Percentiles rank a stretch among this genome's conserved stretches.
Conservation (phyloP, 2,113 vertebrate genomes). For the Atractosteus spatula region DNA sequence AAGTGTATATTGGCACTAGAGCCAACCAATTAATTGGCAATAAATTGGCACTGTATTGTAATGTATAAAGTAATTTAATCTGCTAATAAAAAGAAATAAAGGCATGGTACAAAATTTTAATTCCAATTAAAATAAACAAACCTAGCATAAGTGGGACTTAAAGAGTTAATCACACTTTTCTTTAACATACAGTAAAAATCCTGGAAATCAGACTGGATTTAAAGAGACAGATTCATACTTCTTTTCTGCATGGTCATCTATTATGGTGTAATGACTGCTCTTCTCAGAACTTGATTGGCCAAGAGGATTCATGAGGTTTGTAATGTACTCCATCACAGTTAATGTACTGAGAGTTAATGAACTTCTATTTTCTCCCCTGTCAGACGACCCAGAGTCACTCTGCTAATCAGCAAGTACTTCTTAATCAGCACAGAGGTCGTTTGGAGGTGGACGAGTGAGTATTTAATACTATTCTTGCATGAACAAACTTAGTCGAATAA, state of each 20-base stretch:
- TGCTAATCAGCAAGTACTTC: conserved; percentile 39
- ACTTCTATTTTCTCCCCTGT: conserved; percentile 20
- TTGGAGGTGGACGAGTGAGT: conserved; percentile 35
- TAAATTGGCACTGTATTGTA: too few relatives aligned
- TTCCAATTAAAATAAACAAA: too few relatives aligned
- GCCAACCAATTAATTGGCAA: too few relatives aligned
- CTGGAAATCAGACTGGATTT: background rate
- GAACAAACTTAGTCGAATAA: background rate
- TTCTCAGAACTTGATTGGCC: conserved; percentile 22
- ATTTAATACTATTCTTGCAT: background rate
- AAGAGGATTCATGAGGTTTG: conserved; percentile 23
- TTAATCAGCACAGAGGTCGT: conserved; percentile 41
- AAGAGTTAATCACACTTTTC: too few relatives aligned
- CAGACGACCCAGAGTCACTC: conserved; percentile 28
- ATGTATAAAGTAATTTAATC: too few relatives aligned
- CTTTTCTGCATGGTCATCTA: conserved; percentile 18
- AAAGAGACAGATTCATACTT: conserved; percentile 9
- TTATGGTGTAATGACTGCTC: conserved; percentile 14
- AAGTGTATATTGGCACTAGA: too few relatives aligned
- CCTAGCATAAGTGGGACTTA: too few relatives aligned
- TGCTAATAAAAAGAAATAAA: too few relatives aligned
- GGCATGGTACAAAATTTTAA: too few relatives aligned
- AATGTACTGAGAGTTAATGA: conserved; percentile 39
- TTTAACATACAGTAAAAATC: too few relatives aligned
- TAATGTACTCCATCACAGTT: conserved; percentile 39